phyloP scores from a whole-genome alignment of 1,140 invertebrate species.

The Tribolium castaneum region DNA sequence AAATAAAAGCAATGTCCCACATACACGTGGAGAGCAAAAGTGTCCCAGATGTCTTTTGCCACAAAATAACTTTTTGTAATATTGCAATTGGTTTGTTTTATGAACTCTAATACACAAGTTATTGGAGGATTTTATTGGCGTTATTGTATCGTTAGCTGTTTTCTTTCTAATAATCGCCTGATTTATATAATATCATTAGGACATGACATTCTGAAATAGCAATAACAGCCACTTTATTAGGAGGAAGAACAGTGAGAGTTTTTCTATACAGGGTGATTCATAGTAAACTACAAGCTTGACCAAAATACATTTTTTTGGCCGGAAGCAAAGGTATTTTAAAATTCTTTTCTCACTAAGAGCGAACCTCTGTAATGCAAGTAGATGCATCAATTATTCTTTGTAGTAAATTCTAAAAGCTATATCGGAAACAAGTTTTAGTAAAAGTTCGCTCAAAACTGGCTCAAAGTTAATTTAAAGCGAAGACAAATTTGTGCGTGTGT shows the following conservation, averaged over 20 bases:
- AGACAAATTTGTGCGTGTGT: background rate
- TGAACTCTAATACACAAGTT: background rate
- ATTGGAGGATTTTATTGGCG: conserved; percentile 2
- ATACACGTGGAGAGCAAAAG: too few relatives aligned
- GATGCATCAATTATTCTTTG: background rate
- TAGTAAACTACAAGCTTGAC: too few relatives aligned
- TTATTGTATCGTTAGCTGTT: background rate
- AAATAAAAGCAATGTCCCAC: too few relatives aligned
- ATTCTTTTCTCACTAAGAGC: background rate
- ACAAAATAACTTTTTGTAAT: background rate
- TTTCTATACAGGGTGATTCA: background rate
- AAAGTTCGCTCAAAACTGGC: background rate
- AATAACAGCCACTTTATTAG: background rate
- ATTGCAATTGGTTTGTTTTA: background rate
- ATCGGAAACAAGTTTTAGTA: background rate
- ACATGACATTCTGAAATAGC: background rate
- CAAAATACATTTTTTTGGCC: too few relatives aligned
- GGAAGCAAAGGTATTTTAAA: background rate
- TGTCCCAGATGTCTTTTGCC: too few relatives aligned
- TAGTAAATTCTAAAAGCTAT: background rate
- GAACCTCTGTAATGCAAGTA: background rate
- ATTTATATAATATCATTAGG: background rate
- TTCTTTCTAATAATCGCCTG: background rate
- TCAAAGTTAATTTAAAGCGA: background rate
- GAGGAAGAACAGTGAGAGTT: background rate